Base-by-base conservation (phyloP, 2,797 vertebrate species). In the Pipistrellus kuhlii region DNA sequence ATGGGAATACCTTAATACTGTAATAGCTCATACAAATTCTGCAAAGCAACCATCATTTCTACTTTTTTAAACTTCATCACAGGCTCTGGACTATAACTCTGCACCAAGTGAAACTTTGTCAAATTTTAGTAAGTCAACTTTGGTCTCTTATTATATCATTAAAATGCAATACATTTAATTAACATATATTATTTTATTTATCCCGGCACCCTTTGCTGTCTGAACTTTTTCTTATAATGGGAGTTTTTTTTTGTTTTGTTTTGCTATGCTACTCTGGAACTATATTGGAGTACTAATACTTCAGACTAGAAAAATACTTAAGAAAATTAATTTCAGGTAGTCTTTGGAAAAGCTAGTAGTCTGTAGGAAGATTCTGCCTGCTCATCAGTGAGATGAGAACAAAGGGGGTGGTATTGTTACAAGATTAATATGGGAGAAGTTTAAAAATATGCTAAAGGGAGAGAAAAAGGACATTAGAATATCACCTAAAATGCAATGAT, bases 391-490 rank as follows among this genome's bases (percentile, higher is more conserved):
- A 77, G 53, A 87, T 73, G 38, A 18, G 14, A 8, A 5, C 23
- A 25, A 83, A 68, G 78, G 20, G 15, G 18, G 23, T 35, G 12
- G 21, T 35, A 51, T 30, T 91, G 38, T 69, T 62, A 77, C 21
- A 86, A 85, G 77, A 85, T 76, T 80, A 85, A 76, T n/a, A 44
- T 27, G 23, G 14, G 13, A 81, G 48, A 84, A 93, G 62, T 21
- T 82, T 87, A 48, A 83, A 88, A 57, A 72, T 73, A 25, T 46
- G 35, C 7, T 91, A 41, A 81, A 83, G 12, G 13, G 21, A 92
- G 41, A 84, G 21, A 20, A 75, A 90, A 51, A n/a, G 77, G 53
- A 80, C 15, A 88, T 71, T 69, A 55, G 64, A 62, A 69, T 89
- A 87, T 17, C 32, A 82, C 21, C 25, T 35, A 95, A 59, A 48